Evolutionary conservation across 2,888 invertebrate genomes (phyloP).

Genomic region (Apodemia hepburni): DNA sequence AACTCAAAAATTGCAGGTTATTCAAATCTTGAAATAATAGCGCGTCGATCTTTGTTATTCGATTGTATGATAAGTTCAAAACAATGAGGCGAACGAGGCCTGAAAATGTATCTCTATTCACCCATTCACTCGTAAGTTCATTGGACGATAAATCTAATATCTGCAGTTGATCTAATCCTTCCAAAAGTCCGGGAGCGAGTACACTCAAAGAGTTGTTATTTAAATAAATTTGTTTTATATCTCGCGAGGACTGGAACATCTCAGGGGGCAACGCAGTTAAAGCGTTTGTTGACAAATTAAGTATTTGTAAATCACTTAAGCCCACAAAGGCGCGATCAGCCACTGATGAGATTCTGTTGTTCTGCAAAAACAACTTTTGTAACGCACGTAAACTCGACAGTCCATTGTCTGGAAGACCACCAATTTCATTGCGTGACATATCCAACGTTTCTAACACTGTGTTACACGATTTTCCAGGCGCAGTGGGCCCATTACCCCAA

Average conservation of each 20-base stretch:
- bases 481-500: conserved; percentile 84
- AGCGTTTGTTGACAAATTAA: conserved; percentile 90
- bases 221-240: conserved; percentile 85
- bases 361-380: conserved; percentile 85
- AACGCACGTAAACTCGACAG: conserved; percentile 85
- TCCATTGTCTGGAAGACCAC: conserved; percentile 84
- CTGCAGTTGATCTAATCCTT: conserved; percentile 86
- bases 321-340: conserved; percentile 88
- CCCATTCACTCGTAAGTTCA: conserved; percentile 88
- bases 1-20: conserved; percentile 86
- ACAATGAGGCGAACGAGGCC: conserved; percentile 86
- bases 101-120: conserved; percentile 88
- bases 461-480: conserved; percentile 85
- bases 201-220: conserved; percentile 89
- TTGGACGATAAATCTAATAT: conserved; percentile 87
- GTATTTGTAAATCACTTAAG: conserved; percentile 82
- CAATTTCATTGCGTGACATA: conserved; percentile 87
- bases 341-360: conserved; percentile 87
- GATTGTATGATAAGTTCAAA: conserved; percentile 87
- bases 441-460: conserved; percentile 85
- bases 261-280: conserved; percentile 89
- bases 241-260: conserved; percentile 86
- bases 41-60: conserved; percentile 85
- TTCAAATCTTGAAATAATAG: conserved; percentile 87
- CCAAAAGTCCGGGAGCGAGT: conserved; percentile 86